A percentile compares a stretch with the other conserved stretches of the same genome.
phyloP scores from a whole-genome alignment of 2,113 vertebrate genomes.

The Dolichotis patagonum region DNA sequence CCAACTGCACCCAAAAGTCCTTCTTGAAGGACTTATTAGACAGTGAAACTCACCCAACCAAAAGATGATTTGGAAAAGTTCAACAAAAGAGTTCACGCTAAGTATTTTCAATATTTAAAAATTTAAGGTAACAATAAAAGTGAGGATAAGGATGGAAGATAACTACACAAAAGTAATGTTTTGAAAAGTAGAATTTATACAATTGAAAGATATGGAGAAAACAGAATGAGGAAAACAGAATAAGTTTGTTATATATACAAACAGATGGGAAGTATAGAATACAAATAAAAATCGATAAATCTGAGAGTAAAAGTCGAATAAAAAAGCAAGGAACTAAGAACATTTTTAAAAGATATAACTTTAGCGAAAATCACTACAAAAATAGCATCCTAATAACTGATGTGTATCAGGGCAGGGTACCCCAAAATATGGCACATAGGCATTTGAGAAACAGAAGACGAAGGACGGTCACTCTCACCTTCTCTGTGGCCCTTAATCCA shows the following conservation, averaged over 20 bases:
- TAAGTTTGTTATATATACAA: not conserved
- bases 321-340: not conserved
- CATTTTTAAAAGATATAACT: not conserved
- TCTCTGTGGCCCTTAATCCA: not conserved
- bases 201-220: not conserved
- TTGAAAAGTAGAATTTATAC: not conserved
- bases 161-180: not conserved
- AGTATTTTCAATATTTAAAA: conserved; percentile 2
- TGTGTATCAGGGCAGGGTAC: not conserved
- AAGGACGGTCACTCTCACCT: not conserved
- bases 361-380: not conserved
- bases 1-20: not conserved
- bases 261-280: not conserved
- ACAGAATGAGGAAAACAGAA: not conserved
- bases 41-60: not conserved
- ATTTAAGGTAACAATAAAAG: not conserved
- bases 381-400: not conserved
- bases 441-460: not conserved
- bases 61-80: not conserved
- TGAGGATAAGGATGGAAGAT: not conserved
- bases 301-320: not conserved
- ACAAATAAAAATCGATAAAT: not conserved
- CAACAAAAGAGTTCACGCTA: not conserved
- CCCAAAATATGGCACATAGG: not conserved
- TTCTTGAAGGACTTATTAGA: not conserved